Conservation (phyloP, 30 jellyfish, hydroid and myxozoan species). For the Aurelia sp. region DNA sequence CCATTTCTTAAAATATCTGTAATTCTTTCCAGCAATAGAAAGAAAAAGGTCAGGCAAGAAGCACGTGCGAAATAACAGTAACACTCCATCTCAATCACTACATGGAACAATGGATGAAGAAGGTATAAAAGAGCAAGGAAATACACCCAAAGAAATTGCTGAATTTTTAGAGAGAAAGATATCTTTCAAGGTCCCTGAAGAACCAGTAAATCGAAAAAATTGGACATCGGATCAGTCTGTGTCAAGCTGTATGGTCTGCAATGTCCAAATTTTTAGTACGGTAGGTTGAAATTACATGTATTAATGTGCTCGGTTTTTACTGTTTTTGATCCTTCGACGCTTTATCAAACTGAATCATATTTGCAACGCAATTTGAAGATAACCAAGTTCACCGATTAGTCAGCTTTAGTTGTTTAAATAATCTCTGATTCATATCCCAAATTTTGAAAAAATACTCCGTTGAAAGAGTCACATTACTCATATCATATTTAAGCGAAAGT, state of each 20-base stretch:
- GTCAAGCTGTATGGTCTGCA: constrained; percentile 82
- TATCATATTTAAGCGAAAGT: too few relatives aligned
- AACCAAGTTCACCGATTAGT: background rate
- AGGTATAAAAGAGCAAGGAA: too few relatives aligned
- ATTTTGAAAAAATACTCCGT: background rate
- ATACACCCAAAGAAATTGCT: too few relatives aligned
- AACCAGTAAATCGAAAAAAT: constrained; percentile 54
- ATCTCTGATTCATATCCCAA: background rate
- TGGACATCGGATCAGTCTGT: constrained; percentile 86
- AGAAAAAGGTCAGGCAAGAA: constrained; percentile 18
- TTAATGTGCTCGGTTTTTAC: too few relatives aligned
- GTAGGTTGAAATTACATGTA: constrained; percentile 30
- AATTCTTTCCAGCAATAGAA: constrained; percentile 2
- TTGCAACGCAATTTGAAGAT: too few relatives aligned
- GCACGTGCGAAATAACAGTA: constrained; percentile 57
- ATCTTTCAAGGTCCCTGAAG: constrained; percentile 28
- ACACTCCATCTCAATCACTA: background rate
- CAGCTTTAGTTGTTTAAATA: background rate
- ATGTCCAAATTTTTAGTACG: constrained; percentile 65
- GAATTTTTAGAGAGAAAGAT: too few relatives aligned
- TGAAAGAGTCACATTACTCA: background rate
- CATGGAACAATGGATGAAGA: background rate
- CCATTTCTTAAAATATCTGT: too few relatives aligned
- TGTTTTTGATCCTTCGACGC: too few relatives aligned
- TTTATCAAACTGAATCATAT: too few relatives aligned